Evolutionary conservation across 1,140 invertebrate species (phyloP).

Genomic region (Aporrectodea caliginosa): DNA sequence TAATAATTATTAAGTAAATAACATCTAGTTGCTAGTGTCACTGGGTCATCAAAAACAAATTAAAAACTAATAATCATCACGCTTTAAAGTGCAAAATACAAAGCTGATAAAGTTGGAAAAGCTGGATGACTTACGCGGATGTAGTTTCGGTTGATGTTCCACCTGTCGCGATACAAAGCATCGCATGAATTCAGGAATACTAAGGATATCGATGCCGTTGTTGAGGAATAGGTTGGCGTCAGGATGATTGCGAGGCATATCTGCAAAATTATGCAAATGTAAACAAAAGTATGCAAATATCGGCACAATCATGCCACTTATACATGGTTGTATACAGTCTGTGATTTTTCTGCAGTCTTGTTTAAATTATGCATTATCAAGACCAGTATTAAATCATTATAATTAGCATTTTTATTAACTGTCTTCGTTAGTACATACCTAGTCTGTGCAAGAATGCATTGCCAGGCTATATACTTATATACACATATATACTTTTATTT

Average conservation of each 20-base stretch:
- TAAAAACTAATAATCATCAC: not conserved
- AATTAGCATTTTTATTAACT: too few relatives aligned
- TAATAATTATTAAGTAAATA: not conserved
- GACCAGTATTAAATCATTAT: too few relatives aligned
- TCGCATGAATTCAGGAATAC: conserved; percentile 18
- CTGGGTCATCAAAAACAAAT: not conserved
- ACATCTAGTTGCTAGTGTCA: not conserved
- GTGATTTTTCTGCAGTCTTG: too few relatives aligned
- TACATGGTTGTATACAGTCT: too few relatives aligned
- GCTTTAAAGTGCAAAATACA: too few relatives aligned
- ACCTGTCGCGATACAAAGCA: conserved; percentile 21
- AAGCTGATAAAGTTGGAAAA: not conserved
- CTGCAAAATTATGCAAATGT: conserved; percentile 6
- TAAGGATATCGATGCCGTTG: conserved; percentile 20
- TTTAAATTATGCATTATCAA: too few relatives aligned
- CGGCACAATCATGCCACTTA: too few relatives aligned
- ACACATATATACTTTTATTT: too few relatives aligned
- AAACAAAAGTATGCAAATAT: too few relatives aligned
- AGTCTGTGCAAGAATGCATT: too few relatives aligned
- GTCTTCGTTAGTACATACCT: too few relatives aligned
- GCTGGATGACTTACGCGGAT: not conserved
- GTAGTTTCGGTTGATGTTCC: conserved; percentile 13
- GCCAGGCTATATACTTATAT: too few relatives aligned
- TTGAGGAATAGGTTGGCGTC: conserved; percentile 13
- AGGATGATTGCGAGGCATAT: conserved; percentile 20